These are phyloP conservation scores for Erythrocercus mccallii DNA, from an alignment of 2,113 vertebrate species.

Conservation along the genomic window DNA sequence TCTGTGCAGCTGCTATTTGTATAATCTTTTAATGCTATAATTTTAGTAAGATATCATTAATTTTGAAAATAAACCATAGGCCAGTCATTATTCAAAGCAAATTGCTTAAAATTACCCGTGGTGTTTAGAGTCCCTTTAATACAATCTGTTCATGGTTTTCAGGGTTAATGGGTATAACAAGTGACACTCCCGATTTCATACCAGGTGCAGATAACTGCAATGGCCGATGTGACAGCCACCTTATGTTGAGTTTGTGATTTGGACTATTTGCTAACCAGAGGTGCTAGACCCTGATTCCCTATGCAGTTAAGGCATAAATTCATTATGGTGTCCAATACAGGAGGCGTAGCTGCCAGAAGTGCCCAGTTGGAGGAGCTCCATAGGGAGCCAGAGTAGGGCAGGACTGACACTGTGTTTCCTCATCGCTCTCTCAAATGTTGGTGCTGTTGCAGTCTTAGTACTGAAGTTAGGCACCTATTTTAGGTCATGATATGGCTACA, in stretches of 20 bases:
- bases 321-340: accelerated
- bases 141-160: background rate
- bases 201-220: background rate
- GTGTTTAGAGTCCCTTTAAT: background rate
- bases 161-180: background rate
- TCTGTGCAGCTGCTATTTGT: background rate
- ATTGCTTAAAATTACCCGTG: background rate
- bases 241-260: background rate
- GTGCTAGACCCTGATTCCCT: background rate
- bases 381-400: accelerated
- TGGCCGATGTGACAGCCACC: background rate
- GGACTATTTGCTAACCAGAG: background rate
- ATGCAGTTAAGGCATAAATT: background rate
- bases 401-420: background rate
- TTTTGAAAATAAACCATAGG: background rate
- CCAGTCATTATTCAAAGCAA: background rate
- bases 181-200: background rate
- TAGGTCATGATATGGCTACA: background rate
- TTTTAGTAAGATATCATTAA: background rate
- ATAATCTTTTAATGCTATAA: background rate
- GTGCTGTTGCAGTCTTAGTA: background rate
- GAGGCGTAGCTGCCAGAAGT: background rate
- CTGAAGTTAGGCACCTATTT: background rate
- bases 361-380: accelerated
- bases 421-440: accelerated